phyloP scores from a whole-genome alignment of 2,797 vertebrate species.

The Platyrinchus mystaceus region DNA sequence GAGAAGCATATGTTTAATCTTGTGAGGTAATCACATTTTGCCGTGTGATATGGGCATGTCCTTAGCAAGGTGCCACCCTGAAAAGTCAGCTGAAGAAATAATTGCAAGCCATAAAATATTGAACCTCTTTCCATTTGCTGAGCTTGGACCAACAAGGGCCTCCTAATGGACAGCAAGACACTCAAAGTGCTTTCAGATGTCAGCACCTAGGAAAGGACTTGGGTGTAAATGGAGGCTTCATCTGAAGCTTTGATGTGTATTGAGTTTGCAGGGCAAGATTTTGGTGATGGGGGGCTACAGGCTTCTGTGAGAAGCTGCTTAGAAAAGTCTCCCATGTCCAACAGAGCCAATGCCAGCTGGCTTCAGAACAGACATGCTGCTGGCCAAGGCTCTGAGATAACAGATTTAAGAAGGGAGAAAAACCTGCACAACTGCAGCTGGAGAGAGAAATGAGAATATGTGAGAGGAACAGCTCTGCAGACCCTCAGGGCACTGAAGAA shows the following conservation, averaged over 20 bases:
- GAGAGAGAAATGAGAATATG: neutral
- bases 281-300: neutral
- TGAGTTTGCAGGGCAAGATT: neutral
- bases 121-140: slow-evolving; percentile 20
- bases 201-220: neutral
- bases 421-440: neutral
- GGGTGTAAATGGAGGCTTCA: neutral
- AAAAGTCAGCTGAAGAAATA: slow-evolving; percentile 11
- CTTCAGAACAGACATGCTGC: accelerated
- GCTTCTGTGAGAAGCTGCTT: neutral
- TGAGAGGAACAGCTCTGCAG: neutral
- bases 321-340: neutral
- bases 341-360: neutral
- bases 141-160: neutral
- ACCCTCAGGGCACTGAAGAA: neutral
- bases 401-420: neutral
- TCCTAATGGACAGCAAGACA: slow-evolving; percentile 5
- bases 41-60: neutral
- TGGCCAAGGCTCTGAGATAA: neutral
- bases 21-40: neutral
- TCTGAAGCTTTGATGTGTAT: neutral
- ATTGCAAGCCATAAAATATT: neutral
- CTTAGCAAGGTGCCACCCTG: neutral
- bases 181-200: slow-evolving; percentile 11
- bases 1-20: neutral